Base-by-base conservation (phyloP, 37 sponge, comb jelly and placozoan species). In the Chondrilla cf. caribensis region DNA sequence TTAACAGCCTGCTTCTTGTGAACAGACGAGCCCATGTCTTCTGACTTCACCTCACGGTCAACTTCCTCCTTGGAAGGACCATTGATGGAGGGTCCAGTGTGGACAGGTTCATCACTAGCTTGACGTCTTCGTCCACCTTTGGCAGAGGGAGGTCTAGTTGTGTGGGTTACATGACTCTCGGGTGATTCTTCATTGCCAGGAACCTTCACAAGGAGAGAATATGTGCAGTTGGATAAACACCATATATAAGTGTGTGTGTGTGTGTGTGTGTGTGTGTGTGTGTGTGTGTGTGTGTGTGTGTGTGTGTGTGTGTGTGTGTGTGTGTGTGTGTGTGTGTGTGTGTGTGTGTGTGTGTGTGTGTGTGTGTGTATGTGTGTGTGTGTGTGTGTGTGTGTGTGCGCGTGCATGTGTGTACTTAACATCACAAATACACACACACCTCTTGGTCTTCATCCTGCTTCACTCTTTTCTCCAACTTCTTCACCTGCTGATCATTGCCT, bases 141-240 rank as follows among this genome's bases (percentile, higher is more conserved):
- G 33, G 92, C 92, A 19, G 88, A 82, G 2, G 83, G 60, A 32
- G 92, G 92, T 78, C 92, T 58, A 32, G 60, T 47, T n/a, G n/a
- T n/a, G 51, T 47, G 51, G 11, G 51, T 11, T 14, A 79, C 8
- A 83, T 36, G 51, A 47, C 51, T 47, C 79, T 58, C 60, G n/a
- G 72, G 37, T 58, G 54, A 58, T 11, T 36, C 83, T 36, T 82
- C 79, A 40, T 81, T 76, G 15, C 83, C 83, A 3, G 11, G 76
- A 29, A 54, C 35, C 28, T 80, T 70, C 18, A 9, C 76, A 42
- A 43, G 25, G 79, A 55, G 79, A 41, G 78, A 58, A 83, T 35
- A 47, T 55, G 54, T 57, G 70, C 26, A 36, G 54, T 71, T 3
- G 51, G 58, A 42, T 21, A 9, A 58, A 35, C 21, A 70, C 41